Evolutionary conservation across 2,113 vertebrate genomes (phyloP).

Genomic region (Reinhardtius hippoglossoides): DNA sequence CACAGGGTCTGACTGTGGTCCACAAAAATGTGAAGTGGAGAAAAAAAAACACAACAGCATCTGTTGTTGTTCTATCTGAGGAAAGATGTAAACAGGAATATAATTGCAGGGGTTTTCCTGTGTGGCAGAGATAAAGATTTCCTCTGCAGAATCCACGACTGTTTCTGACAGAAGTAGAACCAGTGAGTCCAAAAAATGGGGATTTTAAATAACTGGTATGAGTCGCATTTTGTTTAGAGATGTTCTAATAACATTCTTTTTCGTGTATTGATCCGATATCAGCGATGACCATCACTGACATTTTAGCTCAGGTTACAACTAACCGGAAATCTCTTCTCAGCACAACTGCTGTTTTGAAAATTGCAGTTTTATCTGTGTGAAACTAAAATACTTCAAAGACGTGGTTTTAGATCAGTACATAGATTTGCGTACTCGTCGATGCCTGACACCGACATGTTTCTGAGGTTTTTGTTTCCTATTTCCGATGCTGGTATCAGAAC

Average conservation of each 20-base stretch:
- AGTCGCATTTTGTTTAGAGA: background rate
- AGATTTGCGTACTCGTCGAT: no score
- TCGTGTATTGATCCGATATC: no score
- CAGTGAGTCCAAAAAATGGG: background rate
- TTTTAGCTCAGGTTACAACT: no score
- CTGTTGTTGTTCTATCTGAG: background rate
- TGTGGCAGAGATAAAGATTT: background rate
- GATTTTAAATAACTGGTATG: background rate
- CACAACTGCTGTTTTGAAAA: no score
- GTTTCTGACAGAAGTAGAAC: background rate
- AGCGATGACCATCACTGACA: no score
- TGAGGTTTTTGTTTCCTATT: no score
- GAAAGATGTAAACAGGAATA: slow-evolving; percentile 14
- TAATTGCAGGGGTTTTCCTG: slow-evolving; percentile 2
- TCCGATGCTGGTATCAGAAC: no score
- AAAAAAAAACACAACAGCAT: slow-evolving; percentile 14
- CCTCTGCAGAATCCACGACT: background rate
- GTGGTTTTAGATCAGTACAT: no score
- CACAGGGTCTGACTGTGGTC: background rate
- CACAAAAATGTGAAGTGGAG: slow-evolving; percentile 8
- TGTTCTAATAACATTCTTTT: background rate
- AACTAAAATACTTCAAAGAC: no score
- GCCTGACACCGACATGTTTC: no score
- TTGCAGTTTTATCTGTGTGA: no score
- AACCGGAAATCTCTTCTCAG: no score